phyloP scores from a whole-genome alignment of 2,113 vertebrate genomes.

The Vicugna pacos region DNA sequence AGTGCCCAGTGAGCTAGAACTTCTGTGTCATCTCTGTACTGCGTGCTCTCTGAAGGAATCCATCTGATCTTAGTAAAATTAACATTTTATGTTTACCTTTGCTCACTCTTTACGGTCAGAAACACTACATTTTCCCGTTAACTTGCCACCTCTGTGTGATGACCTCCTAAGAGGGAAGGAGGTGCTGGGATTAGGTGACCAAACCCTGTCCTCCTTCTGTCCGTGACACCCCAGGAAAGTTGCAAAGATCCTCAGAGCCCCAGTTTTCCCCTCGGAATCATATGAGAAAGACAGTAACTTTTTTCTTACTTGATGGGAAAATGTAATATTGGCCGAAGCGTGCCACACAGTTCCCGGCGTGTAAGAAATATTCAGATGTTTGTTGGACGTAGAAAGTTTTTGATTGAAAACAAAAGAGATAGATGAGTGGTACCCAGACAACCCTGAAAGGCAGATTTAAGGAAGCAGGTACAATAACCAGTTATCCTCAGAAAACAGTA shows the following conservation, averaged over 20 bases:
- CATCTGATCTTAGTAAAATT: not conserved
- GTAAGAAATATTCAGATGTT: fast-evolving
- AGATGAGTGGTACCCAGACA: not conserved
- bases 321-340: not conserved
- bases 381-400: too few species aligned
- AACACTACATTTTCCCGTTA: not conserved
- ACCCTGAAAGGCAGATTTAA: too few species aligned
- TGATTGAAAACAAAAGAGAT: not conserved
- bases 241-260: not conserved
- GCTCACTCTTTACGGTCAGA: not conserved
- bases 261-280: not conserved
- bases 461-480: not conserved
- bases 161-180: not conserved
- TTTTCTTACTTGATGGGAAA: not conserved
- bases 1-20: not conserved
- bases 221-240: not conserved
- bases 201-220: fast-evolving
- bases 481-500: not conserved
- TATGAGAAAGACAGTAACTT: fast-evolving
- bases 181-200: not conserved
- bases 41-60: not conserved
- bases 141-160: not conserved
- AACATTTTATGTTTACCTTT: too few species aligned
- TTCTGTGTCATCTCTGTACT: not conserved
- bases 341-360: not conserved